Percentiles rank a stretch among this genome's conserved stretches.
Evolutionary conservation across 2,888 invertebrate species (phyloP).

Genomic region (Trypoxylon attenuatum): DNA sequence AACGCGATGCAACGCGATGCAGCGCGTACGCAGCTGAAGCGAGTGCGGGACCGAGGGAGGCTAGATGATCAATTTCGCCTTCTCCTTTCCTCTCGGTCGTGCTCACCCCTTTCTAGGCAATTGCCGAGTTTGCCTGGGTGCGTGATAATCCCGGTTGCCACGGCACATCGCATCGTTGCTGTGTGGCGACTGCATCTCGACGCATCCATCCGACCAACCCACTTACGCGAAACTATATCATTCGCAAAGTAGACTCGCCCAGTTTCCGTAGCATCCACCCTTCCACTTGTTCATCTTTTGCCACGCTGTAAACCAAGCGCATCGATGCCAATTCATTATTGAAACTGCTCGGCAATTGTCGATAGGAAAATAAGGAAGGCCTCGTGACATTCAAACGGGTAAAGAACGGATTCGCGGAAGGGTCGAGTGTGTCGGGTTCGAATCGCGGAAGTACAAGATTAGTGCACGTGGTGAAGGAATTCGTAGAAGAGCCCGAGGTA

Average conservation of each 20-base stretch:
- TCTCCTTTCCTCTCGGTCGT: constrained; percentile 9
- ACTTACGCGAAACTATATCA: constrained; percentile 24
- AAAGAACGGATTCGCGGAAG: too few species aligned
- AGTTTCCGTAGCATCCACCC: not conserved
- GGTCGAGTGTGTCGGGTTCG: too few species aligned
- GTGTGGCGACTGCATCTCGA: too few species aligned
- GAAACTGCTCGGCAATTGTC: too few species aligned
- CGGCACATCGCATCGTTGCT: not conserved
- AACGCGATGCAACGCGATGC: not conserved
- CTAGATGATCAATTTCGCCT: constrained; percentile 25
- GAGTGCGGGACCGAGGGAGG: too few species aligned
- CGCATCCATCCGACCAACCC: too few species aligned
- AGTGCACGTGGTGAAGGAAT: not conserved
- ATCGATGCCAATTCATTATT: too few species aligned
- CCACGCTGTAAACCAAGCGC: too few species aligned
- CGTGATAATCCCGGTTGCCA: constrained; percentile 15
- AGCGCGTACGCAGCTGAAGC: not conserved
- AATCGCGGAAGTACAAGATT: constrained; percentile 6
- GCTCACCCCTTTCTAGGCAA: constrained; percentile 14
- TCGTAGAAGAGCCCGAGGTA: not conserved
- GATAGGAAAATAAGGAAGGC: too few species aligned
- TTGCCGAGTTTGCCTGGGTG: constrained; percentile 13
- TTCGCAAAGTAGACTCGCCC: constrained; percentile 6
- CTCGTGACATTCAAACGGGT: too few species aligned
- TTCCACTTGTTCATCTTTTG: too few species aligned